Percentiles rank a stretch among this genome's conserved stretches.
phyloP scores from a whole-genome alignment of 2,113 vertebrate species.

The Pontoporia blainvillei region DNA sequence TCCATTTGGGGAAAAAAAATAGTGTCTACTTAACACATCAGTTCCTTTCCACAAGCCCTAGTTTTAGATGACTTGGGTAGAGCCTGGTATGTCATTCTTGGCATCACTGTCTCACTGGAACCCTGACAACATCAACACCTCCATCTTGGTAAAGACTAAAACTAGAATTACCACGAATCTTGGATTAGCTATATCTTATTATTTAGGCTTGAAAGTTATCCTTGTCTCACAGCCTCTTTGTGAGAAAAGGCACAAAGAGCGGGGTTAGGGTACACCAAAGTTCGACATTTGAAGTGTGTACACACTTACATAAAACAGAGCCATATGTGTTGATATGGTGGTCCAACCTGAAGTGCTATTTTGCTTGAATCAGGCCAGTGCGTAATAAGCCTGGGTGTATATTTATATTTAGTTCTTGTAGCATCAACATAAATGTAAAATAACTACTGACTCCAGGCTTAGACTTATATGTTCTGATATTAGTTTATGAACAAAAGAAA shows the following conservation, averaged over 20 bases:
- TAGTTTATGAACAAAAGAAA: neutral
- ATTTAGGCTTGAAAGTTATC: slow-evolving; percentile 21
- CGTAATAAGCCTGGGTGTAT: neutral
- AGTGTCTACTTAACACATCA: slow-evolving; percentile 43
- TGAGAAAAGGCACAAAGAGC: neutral
- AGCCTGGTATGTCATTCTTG: slow-evolving; percentile 33
- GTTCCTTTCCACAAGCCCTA: slow-evolving; percentile 50
- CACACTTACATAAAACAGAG: neutral
- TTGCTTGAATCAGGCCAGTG: neutral
- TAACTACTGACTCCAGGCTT: neutral
- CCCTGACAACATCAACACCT: slow-evolving; percentile 33
- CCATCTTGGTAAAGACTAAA: slow-evolving; percentile 7
- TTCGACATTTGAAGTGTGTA: neutral
- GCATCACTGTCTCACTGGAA: slow-evolving; percentile 19
- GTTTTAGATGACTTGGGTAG: slow-evolving; percentile 22
- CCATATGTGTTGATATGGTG: neutral
- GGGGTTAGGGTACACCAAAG: neutral
- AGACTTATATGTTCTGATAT: neutral
- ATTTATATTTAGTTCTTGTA: neutral
- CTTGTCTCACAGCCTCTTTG: neutral
- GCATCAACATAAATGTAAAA: neutral
- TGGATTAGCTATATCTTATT: slow-evolving; percentile 44
- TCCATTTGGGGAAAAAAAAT: slow-evolving; percentile 55
- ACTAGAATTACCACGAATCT: slow-evolving; percentile 15
- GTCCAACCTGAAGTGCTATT: neutral